phyloP scores from a whole-genome alignment of 2,113 vertebrate species.

The Callocephalon fimbriatum region DNA sequence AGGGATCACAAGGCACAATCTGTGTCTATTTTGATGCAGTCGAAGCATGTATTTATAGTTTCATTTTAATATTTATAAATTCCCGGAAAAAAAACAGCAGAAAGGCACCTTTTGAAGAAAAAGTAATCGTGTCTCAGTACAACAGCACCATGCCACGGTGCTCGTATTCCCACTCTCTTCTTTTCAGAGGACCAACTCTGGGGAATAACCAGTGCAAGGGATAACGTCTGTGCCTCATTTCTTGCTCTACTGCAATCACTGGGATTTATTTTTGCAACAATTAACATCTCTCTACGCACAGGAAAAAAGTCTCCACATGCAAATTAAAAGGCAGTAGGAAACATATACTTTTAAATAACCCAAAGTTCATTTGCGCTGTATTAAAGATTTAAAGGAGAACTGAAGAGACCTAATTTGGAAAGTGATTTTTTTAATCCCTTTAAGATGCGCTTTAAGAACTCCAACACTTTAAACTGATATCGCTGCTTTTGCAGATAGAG shows the following conservation, averaged over 20 bases:
- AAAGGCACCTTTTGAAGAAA: constrained; percentile 34
- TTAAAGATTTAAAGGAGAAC: not conserved
- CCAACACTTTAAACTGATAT: not conserved
- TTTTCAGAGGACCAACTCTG: constrained; percentile 39
- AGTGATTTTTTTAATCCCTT: constrained; percentile 6
- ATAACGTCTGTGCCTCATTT: not conserved
- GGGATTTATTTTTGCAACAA: not conserved
- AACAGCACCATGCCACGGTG: not conserved
- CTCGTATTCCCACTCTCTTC: constrained; percentile 17
- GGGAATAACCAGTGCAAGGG: constrained; percentile 18
- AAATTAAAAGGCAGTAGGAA: not conserved
- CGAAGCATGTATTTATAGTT: constrained; percentile 25
- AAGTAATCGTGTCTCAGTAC: constrained; percentile 9
- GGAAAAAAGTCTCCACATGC: not conserved
- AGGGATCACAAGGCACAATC: constrained; percentile 46
- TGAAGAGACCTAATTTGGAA: not conserved
- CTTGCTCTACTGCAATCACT: not conserved
- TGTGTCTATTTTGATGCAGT: constrained; percentile 46
- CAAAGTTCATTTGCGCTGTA: not conserved
- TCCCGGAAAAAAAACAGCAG: constrained; percentile 23
- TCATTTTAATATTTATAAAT: constrained; percentile 72
- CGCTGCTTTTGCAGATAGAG: not conserved
- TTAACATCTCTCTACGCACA: not conserved
- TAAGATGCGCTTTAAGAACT: not conserved
- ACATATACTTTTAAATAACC: not conserved